A percentile compares a stretch with the other conserved stretches of the same genome.
phyloP scores from a whole-genome alignment of 1,140 invertebrate species.

The Carposina sasakii region DNA sequence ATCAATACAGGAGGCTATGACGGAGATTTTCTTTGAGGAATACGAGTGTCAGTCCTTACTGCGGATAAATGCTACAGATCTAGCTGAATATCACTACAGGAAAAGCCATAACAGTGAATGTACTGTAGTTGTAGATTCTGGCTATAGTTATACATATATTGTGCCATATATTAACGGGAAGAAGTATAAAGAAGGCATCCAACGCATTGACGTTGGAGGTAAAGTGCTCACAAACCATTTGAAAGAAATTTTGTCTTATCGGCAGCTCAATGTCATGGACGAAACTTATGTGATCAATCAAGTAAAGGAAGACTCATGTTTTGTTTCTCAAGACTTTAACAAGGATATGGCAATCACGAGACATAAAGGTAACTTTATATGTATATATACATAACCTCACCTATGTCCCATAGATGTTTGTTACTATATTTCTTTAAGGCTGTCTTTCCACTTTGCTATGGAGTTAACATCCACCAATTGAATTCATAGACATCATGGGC shows the following conservation, averaged over 20 bases:
- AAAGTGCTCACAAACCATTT: slow-evolving; percentile 98
- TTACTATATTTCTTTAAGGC: too few species aligned
- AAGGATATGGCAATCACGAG: slow-evolving; percentile 87
- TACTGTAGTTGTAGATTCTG: slow-evolving; percentile 92
- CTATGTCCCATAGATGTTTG: too few species aligned
- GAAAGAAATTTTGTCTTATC: slow-evolving; percentile 97
- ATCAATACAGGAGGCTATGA: slow-evolving; percentile 93
- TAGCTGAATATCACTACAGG: slow-evolving; percentile 79
- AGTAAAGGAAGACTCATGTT: slow-evolving; percentile 98
- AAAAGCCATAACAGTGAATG: slow-evolving; percentile 75
- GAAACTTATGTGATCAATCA: slow-evolving; percentile 99
- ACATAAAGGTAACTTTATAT: slow-evolving; percentile 63
- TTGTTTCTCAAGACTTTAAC: slow-evolving; percentile 91
- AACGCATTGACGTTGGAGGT: slow-evolving; percentile 95
- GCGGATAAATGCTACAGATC: slow-evolving; percentile 83
- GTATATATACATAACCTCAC: neutral
- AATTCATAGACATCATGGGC: too few species aligned
- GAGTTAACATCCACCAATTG: too few species aligned
- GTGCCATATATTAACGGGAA: slow-evolving; percentile 95
- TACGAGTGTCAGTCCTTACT: slow-evolving; percentile 92
- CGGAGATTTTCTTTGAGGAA: slow-evolving; percentile 98
- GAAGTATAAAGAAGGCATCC: slow-evolving; percentile 83
- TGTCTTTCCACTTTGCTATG: too few species aligned
- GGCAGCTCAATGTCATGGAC: slow-evolving; percentile 98
- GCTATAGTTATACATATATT: slow-evolving; percentile 97